Evolutionary conservation across 1,140 invertebrate genomes (phyloP).

Genomic region (Wasmannia auropunctata): DNA sequence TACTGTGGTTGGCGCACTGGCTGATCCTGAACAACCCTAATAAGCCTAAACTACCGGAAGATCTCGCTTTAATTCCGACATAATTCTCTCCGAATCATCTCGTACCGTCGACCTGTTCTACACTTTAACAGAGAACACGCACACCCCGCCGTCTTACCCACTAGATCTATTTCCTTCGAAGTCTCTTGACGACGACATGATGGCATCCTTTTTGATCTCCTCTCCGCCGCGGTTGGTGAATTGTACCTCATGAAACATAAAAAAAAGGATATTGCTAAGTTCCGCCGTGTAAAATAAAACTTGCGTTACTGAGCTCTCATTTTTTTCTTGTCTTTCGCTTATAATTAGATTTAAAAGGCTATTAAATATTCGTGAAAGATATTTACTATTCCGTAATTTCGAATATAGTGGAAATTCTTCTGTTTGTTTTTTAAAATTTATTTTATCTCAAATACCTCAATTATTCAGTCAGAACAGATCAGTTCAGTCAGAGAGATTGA

Average conservation of each 20-base stretch:
- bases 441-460: neutral
- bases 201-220: constrained; percentile 50
- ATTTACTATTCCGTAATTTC: neutral
- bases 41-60: constrained; percentile 86
- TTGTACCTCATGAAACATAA: constrained; percentile 69
- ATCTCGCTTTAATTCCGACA: constrained; percentile 75
- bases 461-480: neutral
- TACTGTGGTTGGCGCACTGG: constrained; percentile 92
- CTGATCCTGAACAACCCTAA: constrained; percentile 91
- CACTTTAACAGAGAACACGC: neutral
- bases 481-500: neutral
- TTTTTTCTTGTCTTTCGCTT: neutral
- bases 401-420: neutral
- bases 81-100: constrained; percentile 1
- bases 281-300: neutral
- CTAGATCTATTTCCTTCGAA: constrained; percentile 35
- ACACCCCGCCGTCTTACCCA: constrained; percentile 63
- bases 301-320: neutral
- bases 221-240: constrained; percentile 54
- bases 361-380: too few relatives aligned
- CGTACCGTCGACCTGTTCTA: neutral
- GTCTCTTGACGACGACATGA: constrained; percentile 47
- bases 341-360: neutral
- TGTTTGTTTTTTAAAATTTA: neutral
- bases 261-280: constrained; percentile 1